Percentiles rank a stretch among this genome's conserved stretches.
Conservation (phyloP, 2,797 vertebrate species). For the Sebastes iracundus region DNA sequence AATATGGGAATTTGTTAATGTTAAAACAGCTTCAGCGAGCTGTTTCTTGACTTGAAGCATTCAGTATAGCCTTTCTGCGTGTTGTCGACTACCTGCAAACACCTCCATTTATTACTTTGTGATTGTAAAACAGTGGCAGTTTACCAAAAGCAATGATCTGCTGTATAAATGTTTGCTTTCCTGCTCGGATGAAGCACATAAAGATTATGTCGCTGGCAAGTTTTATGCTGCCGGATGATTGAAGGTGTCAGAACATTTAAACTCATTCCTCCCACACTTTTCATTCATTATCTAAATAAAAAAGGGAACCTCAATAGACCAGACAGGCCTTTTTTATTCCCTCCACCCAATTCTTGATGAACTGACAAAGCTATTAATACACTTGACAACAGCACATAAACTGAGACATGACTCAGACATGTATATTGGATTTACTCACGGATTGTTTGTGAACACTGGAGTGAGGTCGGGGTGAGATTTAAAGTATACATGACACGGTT, state of each 20-base stretch:
- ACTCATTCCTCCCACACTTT: neutral
- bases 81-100: neutral
- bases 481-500: neutral
- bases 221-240: neutral
- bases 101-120: neutral
- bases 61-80: neutral
- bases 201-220: neutral
- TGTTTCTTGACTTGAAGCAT: slow-evolving; percentile 13
- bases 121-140: neutral
- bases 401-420: slow-evolving; percentile 2
- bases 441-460: slow-evolving; percentile 14
- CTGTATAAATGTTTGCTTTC: neutral
- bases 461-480: neutral
- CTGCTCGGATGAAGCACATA: neutral
- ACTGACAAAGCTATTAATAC: neutral
- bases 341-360: neutral
- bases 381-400: neutral
- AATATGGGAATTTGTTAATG: neutral
- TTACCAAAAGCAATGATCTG: neutral
- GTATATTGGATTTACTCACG: neutral
- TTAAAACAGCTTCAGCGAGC: slow-evolving; percentile 4
- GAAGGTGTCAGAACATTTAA: neutral
- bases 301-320: neutral
- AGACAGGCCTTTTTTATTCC: neutral
- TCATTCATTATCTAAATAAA: neutral